Evolutionary conservation across 2,113 vertebrate species (phyloP).

Genomic region (Stegastes partitus): DNA sequence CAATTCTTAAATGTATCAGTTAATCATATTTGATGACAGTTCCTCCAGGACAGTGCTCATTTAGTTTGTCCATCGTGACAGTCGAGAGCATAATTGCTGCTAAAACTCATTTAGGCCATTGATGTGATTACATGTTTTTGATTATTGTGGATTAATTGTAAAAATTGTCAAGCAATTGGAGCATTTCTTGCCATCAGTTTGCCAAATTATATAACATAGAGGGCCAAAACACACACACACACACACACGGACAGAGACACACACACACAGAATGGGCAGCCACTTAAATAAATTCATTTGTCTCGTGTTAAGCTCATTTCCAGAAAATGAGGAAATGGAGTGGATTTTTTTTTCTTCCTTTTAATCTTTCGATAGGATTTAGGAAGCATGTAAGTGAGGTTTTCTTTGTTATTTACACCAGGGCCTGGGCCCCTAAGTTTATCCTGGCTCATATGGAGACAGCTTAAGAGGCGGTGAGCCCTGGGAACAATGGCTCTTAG

Average conservation of each 20-base stretch:
- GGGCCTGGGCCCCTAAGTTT: conserved; percentile 83
- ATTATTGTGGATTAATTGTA: conserved; percentile 16
- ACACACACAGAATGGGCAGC: conserved; percentile 39
- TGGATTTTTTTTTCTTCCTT: conserved; percentile 65
- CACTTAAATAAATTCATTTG: conserved; percentile 81
- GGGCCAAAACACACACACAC: conserved; percentile 52
- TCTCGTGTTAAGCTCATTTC: conserved; percentile 80
- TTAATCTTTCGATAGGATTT: conserved; percentile 83
- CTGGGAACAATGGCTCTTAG: conserved; percentile 79
- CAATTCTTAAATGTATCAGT: conserved; percentile 23
- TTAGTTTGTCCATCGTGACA: conserved; percentile 19
- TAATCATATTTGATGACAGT: conserved; percentile 31
- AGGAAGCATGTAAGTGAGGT: conserved; percentile 84
- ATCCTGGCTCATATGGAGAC: conserved; percentile 87
- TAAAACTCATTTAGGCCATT: conserved; percentile 33
- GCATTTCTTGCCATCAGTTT: conserved; percentile 21
- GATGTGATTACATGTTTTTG: conserved; percentile 31
- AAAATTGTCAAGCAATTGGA: conserved; percentile 26
- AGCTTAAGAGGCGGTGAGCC: conserved; percentile 82
- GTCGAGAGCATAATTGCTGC: conserved; percentile 13
- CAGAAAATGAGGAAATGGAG: conserved; percentile 78
- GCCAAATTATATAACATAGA: conserved; percentile 21
- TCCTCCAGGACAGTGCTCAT: conserved; percentile 22
- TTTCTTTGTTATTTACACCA: conserved; percentile 84
- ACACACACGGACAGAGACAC: conserved; percentile 26